Base-by-base conservation (phyloP, 1,140 invertebrate genomes). In the Trypoxylus dichotomus region DNA sequence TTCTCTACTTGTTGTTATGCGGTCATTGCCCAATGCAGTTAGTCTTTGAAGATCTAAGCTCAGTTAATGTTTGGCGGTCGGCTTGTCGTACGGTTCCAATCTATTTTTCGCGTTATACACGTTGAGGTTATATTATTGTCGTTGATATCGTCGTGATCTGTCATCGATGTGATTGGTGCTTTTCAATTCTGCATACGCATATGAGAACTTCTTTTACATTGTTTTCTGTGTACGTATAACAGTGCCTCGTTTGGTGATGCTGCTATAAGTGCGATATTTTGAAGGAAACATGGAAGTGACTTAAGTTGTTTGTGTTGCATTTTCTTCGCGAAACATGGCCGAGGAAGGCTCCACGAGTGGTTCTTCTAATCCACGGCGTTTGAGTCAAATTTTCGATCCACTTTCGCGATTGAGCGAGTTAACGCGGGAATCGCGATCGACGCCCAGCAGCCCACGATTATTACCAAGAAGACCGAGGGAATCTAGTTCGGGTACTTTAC, bases 311-410 rank as follows among this genome's bases (percentile, higher is more conserved):
- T 15, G 29, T 54, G 75, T 32, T 29, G 74, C 15, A 54, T 10
- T 21, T 76, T 25, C 6, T 6, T 13, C 41, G 2, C 43, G 19
- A 63, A 47, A 32, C 58, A 80, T 80, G 80, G 78, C 77, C 25
- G 76, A 79, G 15, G 80, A 79, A 60, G 71, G 75, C 19, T 32
- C 43, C 13, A 58, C 15, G 21, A 58, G 60, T 24, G 60, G 60
- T 37, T 41, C 77, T 1, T 76, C 76, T 13, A 79, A 76, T 71
- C 79, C 89, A 83, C 88, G 91, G 81, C 90, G 93, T 80, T 87
- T 94, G 83, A 94, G 93, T 84, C 92, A 94, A 88, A 93, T 94
- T 79, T 93, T 94, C 84, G 93, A 94, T 87, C 93, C 93, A 80
- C 89, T 94, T 80, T 90, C 92, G 75, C 88, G 93, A 83, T 87